Evolutionary conservation across 64 coral and sea anemone genomes (phyloP), one percentile per base, ranked within the genome.

Genomic region (Platygyra sinensis): DNA sequence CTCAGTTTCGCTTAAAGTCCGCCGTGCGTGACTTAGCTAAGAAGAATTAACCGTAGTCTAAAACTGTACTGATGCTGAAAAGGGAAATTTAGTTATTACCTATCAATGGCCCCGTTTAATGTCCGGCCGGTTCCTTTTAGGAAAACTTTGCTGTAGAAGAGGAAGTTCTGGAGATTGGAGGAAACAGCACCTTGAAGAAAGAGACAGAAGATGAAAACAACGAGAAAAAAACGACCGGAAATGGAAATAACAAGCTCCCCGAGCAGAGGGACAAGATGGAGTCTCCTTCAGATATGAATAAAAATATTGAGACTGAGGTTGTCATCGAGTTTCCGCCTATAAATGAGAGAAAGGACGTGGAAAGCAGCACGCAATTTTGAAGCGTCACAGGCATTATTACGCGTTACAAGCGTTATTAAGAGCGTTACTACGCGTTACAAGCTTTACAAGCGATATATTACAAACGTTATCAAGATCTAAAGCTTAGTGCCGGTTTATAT

Each of bases 121-220:
- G 22, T 69, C 8, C 25, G 5, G n/a, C n/a, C 16, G 0, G 25
- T 29, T 54, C 22, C 42, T 54, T 78, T 3, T 22, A 83, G 80
- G 80, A 65, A 83, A 83, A 83, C 80, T 18, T 39, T 39, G 80
- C 80, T 11, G 80, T 83, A 20, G 60, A 83, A 67, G 80, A 64
- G 24, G 80, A 83, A 42, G 36, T 83, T 33, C 17, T 83, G 4
- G 30, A 63, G 31, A 32, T 30, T 2, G 8, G 54, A 60, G 52
- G 10, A 30, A 61, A 80, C 27, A 25, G 42, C 7, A 46, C 42
- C 42, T 46, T 46, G 42, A 46, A 55, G 29, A 19, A 61, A 18
- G 55, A 32, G 11, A 30, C 16, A 32, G 78, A 27, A 62, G 57
- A 60, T 31, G 78, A 28, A 13, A 61, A 18, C 14, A 33, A 69